Evolutionary conservation across 2,888 invertebrate species (phyloP).

Genomic region (Hedychridium roseum): DNA sequence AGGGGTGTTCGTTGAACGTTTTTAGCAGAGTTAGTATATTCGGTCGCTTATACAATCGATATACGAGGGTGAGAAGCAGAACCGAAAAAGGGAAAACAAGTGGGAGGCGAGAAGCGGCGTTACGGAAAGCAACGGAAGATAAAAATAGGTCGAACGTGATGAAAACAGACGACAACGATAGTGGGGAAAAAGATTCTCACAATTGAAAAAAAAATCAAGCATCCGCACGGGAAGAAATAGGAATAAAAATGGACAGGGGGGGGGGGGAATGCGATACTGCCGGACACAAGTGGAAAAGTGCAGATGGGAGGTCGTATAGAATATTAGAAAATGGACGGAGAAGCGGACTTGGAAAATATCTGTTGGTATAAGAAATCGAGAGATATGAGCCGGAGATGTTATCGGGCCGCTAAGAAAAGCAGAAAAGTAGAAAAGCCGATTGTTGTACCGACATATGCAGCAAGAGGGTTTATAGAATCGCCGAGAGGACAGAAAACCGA

Average conservation of each 20-base stretch:
- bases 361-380: too few relatives aligned
- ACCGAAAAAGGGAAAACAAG: too few relatives aligned
- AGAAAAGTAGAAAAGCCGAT: too few relatives aligned
- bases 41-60: slow-evolving; percentile 61
- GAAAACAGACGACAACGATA: slow-evolving; percentile 19
- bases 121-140: slow-evolving; percentile 13
- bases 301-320: too few relatives aligned
- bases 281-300: slow-evolving; percentile 9
- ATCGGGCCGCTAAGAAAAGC: too few relatives aligned
- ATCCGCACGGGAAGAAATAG: not conserved
- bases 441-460: too few relatives aligned
- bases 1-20: slow-evolving; percentile 46
- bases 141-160: slow-evolving; percentile 15
- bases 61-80: slow-evolving; percentile 51
- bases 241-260: slow-evolving; percentile 20
- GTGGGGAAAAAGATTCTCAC: slow-evolving; percentile 17
- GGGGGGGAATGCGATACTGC: slow-evolving; percentile 7
- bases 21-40: slow-evolving; percentile 58
- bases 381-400: too few relatives aligned
- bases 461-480: too few relatives aligned
- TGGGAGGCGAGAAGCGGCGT: slow-evolving; percentile 15
- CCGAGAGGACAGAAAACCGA: too few relatives aligned
- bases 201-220: too few relatives aligned
- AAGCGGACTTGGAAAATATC: too few relatives aligned
- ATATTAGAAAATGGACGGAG: too few relatives aligned